These are phyloP conservation scores for Falco naumanni DNA, from an alignment of 2,797 vertebrate genomes.

Conservation along the genomic window DNA sequence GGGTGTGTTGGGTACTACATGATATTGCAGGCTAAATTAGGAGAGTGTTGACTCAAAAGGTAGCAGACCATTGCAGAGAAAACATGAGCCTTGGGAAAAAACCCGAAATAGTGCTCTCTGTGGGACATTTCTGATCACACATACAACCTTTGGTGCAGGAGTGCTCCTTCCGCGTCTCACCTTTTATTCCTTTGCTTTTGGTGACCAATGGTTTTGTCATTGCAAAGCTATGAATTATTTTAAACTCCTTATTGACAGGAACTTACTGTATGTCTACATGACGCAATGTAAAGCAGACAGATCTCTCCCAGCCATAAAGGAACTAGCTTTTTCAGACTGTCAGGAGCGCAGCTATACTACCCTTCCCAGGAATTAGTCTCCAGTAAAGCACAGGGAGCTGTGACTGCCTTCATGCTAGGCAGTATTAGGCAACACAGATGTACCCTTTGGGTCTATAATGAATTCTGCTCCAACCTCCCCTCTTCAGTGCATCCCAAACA, in stretches of 20 bases:
- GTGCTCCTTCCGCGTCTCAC: neutral
- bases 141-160: neutral
- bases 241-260: neutral
- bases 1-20: neutral
- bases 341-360: neutral
- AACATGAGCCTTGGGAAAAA: neutral
- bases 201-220: neutral
- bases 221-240: neutral
- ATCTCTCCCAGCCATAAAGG: neutral
- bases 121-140: neutral
- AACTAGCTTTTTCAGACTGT: neutral
- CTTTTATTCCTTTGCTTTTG: neutral
- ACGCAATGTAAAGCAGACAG: neutral
- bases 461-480: neutral
- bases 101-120: neutral
- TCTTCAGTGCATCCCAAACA: neutral
- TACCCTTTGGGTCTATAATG: neutral
- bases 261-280: neutral
- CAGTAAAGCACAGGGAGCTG: neutral
- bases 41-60: neutral
- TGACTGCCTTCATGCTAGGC: neutral
- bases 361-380: neutral
- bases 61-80: neutral
- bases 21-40: conserved; percentile 1
- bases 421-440: neutral